Evolutionary conservation across 2,113 vertebrate genomes (phyloP), one percentile per base, ranked within the genome.

Genomic region (Aptenodytes forsteri): DNA sequence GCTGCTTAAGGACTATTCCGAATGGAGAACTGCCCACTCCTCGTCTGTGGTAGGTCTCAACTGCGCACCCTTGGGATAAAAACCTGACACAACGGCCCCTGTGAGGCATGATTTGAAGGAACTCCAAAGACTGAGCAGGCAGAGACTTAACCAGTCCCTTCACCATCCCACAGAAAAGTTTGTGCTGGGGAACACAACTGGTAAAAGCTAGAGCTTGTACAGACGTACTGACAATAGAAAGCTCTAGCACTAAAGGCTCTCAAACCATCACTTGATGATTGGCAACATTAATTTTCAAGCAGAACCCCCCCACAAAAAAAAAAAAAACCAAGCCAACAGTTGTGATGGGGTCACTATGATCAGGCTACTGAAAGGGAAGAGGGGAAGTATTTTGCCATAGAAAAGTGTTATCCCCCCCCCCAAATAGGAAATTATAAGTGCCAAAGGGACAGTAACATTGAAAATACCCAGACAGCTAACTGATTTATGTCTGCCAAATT

Each of bases 1-100:
- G 40, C 22, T 76, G 52, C 67, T 65, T 78, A 72, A 65, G 26
- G 4, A 42, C 0, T 0, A 62, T 49, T 67, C 66, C 7, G 2
- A 83, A 70, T 4, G 9, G 34, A 90, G 32, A 89, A 49, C 18
- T 70, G 42, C 34, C 54, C 11, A 15, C 38, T 66, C 30, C 7
- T 23, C 30, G 72, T 50, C 34, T 2, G 3, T 4, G 2, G 25
- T 12, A 61, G 47, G 27, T 69, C 30, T 50, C 42, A 50, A 23
- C 10, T 32, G 13, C 4, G 2, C 40, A 82, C 1, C 13, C 22
- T 15, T 22, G 47, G 42, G 38, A 93, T 49, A 84, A 73, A 95
- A 87, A 23, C 6, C 8, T 2, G 9, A 87, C 32, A 58, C 42
- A 70, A 38, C 2, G 1, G 46, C 19, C n/a, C 12, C 17, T 55